phyloP scores from a whole-genome alignment of 2,888 invertebrate genomes.

The Cinara cedri region DNA sequence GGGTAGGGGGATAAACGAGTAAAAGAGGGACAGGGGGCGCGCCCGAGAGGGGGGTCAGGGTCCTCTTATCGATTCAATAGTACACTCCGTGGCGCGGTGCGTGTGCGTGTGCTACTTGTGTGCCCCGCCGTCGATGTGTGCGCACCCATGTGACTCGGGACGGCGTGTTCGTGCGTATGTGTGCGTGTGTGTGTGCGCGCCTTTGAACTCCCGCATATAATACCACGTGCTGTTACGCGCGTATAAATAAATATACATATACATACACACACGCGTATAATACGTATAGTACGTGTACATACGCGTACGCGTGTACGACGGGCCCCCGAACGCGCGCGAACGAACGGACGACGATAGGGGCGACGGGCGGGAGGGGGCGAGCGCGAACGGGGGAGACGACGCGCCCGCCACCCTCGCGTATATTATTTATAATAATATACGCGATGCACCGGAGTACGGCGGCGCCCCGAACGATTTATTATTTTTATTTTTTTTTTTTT shows the following conservation, averaged over 20 bases:
- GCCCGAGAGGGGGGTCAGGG: constrained; percentile 17
- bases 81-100: constrained; percentile 13
- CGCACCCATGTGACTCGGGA: neutral
- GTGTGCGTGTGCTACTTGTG: constrained; percentile 1
- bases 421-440: too few species aligned
- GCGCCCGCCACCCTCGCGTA: too few species aligned
- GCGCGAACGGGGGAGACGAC: too few species aligned
- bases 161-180: neutral
- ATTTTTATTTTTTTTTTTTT: too few species aligned
- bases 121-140: neutral
- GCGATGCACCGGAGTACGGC: too few species aligned
- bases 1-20: neutral
- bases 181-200: neutral
- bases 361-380: too few species aligned
- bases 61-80: constrained; percentile 53
- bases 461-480: too few species aligned
- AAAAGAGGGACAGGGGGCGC: neutral
- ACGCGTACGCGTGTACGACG: neutral
- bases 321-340: neutral
- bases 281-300: too few species aligned
- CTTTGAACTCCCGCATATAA: constrained; percentile 41
- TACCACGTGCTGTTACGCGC: neutral
- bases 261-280: neutral
- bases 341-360: too few species aligned
- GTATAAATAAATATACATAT: neutral